phyloP scores from a whole-genome alignment of 2,113 vertebrate species.

The Takifugu flavidus region DNA sequence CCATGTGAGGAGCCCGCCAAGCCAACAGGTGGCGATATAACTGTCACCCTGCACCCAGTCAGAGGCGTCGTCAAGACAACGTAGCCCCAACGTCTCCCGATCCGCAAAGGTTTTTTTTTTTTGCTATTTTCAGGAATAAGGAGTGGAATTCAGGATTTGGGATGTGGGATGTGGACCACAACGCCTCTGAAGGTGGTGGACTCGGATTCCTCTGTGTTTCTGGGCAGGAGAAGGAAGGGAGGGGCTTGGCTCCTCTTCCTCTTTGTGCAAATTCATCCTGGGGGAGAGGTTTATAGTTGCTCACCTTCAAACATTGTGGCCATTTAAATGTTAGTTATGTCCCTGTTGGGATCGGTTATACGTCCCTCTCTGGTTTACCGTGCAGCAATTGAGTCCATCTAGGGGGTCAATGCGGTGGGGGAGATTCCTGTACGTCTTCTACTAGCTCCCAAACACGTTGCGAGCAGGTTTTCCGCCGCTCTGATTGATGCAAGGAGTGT shows the following conservation, averaged over 20 bases:
- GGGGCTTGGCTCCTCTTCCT: not conserved
- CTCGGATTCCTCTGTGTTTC: not conserved
- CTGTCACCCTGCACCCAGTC: no score
- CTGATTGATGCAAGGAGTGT: constrained; percentile 70
- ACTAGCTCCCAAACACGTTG: not conserved
- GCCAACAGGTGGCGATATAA: no score
- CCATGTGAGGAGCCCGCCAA: no score
- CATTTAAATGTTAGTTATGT: not conserved
- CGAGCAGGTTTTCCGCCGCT: constrained; percentile 25
- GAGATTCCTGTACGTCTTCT: not conserved
- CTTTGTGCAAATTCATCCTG: not conserved
- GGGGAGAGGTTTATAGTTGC: not conserved
- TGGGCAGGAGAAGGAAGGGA: not conserved
- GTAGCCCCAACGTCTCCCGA: no score
- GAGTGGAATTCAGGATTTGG: no score
- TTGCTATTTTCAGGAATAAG: no score
- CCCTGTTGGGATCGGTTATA: not conserved
- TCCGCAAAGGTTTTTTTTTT: no score
- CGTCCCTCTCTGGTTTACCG: not conserved
- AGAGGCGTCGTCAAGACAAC: no score
- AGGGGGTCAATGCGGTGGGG: no score
- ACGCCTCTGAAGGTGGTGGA: no score
- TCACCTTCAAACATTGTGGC: not conserved
- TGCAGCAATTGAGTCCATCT: not conserved
- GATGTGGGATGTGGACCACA: no score